phyloP scores from a whole-genome alignment of 1,140 invertebrate genomes.

The Camponotus vicinus region DNA sequence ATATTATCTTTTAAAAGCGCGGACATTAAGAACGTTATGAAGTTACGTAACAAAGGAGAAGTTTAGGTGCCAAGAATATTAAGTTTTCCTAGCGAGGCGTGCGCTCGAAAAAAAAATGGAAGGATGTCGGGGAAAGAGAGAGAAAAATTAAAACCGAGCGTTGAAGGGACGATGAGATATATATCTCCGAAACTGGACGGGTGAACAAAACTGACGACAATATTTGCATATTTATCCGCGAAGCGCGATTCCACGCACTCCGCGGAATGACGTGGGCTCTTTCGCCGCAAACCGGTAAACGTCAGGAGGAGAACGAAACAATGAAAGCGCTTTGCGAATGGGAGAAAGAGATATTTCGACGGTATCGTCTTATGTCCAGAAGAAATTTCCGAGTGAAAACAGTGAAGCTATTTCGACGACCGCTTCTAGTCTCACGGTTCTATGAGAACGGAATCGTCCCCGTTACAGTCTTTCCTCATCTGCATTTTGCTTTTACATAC shows the following conservation, averaged over 20 bases:
- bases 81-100: constrained; percentile 43
- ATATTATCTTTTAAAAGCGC: constrained; percentile 64
- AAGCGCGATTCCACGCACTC: constrained; percentile 60
- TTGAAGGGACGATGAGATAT: constrained; percentile 13
- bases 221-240: constrained; percentile 48
- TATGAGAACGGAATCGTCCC: not conserved
- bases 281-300: constrained; percentile 11
- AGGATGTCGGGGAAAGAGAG: not conserved
- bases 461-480: constrained; percentile 59
- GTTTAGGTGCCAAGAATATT: constrained; percentile 64
- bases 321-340: constrained; percentile 53
- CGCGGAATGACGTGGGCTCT: constrained; percentile 48
- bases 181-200: constrained; percentile 20
- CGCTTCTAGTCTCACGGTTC: constrained; percentile 36
- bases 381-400: constrained; percentile 71
- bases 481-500: constrained; percentile 56
- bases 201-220: constrained; percentile 29
- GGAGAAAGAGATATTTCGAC: constrained; percentile 21
- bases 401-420: constrained; percentile 59
- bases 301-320: constrained; percentile 51
- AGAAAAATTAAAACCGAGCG: constrained; percentile 43
- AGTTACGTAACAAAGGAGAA: constrained; percentile 61
- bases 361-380: constrained; percentile 64
- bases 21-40: constrained; percentile 60
- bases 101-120: constrained; percentile 45